These are phyloP conservation scores for Camponotus fellah DNA, from an alignment of 2,888 invertebrate genomes.

Conservation along the genomic window DNA sequence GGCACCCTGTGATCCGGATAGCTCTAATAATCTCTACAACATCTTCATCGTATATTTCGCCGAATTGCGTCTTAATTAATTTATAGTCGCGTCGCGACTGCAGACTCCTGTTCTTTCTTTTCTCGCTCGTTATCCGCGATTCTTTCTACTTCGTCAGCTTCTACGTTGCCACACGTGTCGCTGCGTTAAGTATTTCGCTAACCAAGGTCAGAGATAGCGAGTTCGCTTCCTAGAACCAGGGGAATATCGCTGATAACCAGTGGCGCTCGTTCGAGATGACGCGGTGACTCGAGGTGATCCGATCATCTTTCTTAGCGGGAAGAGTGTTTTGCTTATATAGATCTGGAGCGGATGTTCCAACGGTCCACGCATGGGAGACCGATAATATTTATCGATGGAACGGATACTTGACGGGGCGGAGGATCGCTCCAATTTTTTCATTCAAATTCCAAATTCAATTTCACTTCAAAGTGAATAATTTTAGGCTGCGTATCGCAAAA, in stretches of 20 bases:
- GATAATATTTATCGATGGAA: not conserved
- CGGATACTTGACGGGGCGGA: too few species aligned
- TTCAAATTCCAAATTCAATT: not conserved
- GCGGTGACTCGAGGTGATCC: constrained; percentile 36
- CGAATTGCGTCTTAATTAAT: constrained; percentile 20
- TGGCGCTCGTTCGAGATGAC: constrained; percentile 58
- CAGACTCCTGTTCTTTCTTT: constrained; percentile 29
- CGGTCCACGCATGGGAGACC: not conserved
- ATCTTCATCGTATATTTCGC: not conserved
- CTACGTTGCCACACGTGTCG: constrained; percentile 69
- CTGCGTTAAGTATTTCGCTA: constrained; percentile 64
- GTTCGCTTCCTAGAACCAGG: constrained; percentile 77
- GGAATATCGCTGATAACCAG: constrained; percentile 74
- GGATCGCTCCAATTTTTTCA: not conserved
- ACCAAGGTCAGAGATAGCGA: constrained; percentile 79
- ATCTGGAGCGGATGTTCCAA: not conserved
- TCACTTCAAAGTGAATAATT: not conserved
- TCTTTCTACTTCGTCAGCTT: constrained; percentile 53
- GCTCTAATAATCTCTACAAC: not conserved
- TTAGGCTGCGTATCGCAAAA: not conserved
- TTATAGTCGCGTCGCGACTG: constrained; percentile 21
- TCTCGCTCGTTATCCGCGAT: constrained; percentile 35
- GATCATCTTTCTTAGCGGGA: constrained; percentile 45
- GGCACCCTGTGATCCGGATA: not conserved
- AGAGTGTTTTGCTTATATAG: not conserved